phyloP scores from a whole-genome alignment of 2,888 invertebrate genomes.

The Polyommatus iphigenia region DNA sequence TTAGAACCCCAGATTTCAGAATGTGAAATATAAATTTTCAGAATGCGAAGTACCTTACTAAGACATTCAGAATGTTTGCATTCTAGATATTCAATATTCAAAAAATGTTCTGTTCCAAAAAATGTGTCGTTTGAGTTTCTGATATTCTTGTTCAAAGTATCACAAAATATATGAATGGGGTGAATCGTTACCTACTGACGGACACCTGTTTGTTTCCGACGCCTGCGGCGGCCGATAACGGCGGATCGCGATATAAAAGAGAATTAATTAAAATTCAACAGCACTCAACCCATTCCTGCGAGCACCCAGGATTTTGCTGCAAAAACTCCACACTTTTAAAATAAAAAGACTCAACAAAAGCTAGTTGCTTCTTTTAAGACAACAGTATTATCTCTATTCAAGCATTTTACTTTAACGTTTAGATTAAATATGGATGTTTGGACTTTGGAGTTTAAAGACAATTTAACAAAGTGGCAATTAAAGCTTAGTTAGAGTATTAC shows the following conservation, averaged over 20 bases:
- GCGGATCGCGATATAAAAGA: conserved; percentile 76
- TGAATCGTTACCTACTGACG: conserved; percentile 63
- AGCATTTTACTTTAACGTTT: conserved; percentile 36
- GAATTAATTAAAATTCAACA: conserved; percentile 80
- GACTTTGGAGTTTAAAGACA: background rate
- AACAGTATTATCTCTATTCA: conserved; percentile 38
- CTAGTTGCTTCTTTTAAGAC: conserved; percentile 33
- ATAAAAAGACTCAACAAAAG: conserved; percentile 34
- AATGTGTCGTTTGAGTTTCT: background rate
- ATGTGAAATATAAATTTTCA: no score
- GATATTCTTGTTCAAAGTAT: conserved; percentile 40
- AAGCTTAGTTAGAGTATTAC: background rate
- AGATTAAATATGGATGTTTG: background rate
- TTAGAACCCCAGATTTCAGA: no score
- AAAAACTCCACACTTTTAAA: conserved; percentile 49
- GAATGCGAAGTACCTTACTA: no score
- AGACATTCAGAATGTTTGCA: no score
- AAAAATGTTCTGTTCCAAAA: no score
- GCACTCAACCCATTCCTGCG: conserved; percentile 71
- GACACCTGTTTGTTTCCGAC: conserved; percentile 68
- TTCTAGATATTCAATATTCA: no score
- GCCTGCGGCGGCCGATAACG: conserved; percentile 73
- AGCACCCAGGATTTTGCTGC: conserved; percentile 49
- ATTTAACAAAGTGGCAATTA: background rate
- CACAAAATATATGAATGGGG: conserved; percentile 37